Evolutionary conservation across 2,113 vertebrate species (phyloP).

Genomic region (Cairina moschata): DNA sequence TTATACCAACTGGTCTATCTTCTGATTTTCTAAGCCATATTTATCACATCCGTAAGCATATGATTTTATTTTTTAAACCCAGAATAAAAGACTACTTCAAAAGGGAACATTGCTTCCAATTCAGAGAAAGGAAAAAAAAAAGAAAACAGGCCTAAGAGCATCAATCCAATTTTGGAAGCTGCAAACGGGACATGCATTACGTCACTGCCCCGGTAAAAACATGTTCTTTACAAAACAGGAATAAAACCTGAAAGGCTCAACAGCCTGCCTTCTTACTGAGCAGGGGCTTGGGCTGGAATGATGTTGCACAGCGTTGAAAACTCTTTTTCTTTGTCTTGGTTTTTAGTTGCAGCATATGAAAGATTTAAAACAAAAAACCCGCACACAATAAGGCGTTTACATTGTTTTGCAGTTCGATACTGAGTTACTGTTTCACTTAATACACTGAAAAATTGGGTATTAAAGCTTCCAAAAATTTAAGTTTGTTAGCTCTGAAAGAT

Average conservation of each 20-base stretch:
- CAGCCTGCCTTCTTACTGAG: neutral
- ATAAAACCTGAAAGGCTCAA: neutral
- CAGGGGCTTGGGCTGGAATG: neutral
- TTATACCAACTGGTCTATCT: neutral
- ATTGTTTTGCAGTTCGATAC: neutral
- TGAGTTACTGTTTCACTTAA: neutral
- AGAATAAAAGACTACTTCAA: neutral
- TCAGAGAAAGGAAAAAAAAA: neutral
- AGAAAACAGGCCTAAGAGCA: neutral
- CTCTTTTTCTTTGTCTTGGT: neutral
- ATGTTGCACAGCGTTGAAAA: neutral
- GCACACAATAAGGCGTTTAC: neutral
- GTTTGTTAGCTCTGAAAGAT: neutral
- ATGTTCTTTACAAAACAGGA: neutral
- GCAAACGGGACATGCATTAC: constrained; percentile 3
- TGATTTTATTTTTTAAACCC: neutral
- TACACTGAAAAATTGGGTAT: neutral
- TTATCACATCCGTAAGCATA: neutral
- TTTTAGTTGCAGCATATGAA: neutral
- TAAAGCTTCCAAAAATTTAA: neutral
- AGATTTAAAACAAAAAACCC: too few species aligned
- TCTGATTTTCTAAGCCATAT: neutral
- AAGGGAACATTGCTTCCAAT: neutral
- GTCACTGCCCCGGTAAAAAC: neutral
- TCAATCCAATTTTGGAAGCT: neutral